Evolutionary conservation across 2,113 vertebrate genomes (phyloP), one percentile per base, ranked within the genome.

Genomic region (Oreochromis niloticus): DNA sequence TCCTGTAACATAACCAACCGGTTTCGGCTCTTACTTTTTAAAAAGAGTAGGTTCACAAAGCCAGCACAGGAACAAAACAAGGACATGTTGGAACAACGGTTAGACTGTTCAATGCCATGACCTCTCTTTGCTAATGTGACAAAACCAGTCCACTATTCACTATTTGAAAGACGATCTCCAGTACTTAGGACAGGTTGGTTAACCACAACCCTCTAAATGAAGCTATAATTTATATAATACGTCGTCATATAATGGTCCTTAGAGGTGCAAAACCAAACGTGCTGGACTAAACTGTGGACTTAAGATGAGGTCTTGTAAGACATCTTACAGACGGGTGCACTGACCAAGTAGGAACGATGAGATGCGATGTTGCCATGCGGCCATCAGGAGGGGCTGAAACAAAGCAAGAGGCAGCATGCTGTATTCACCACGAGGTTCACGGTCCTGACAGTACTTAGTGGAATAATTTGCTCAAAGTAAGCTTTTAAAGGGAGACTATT

Each of bases 311-410:
- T 19, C 4, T 55, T 22, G 52, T 12, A 50, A 32, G 6, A 43
- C 7, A n/a, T 41, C 14, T 75, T 30, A 48, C 24, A 48, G 36
- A 27, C 1, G 12, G 46, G 14, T 30, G 55, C 34, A 22, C 71
- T 11, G 43, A 48, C 30, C 22, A 48, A 30, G 0, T 30, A 22
- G 39, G 11, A 6, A 50, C 54, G 43, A 13, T 13, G 9, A 75
- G n/a, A 6, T 85, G 87, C 83, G 32, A 71, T 91, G 7, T 55
- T 43, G 13, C 32, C 24, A 4, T 52, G 61, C 89, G 36, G 50
- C 89, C 94, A 57, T 24, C 16, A 41, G 39, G 83, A 81, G 89
- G 91, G 36, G 87, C 6, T 80, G 6, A 68, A 85, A 80, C 75
- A 79, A 84, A 10, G 30, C 17, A 12, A 54, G 41, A 82, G 11